These are phyloP conservation scores for Anthopleura xanthogrammica DNA, from an alignment of 92 coral and sea anemone genomes.

Conservation along the genomic window DNA sequence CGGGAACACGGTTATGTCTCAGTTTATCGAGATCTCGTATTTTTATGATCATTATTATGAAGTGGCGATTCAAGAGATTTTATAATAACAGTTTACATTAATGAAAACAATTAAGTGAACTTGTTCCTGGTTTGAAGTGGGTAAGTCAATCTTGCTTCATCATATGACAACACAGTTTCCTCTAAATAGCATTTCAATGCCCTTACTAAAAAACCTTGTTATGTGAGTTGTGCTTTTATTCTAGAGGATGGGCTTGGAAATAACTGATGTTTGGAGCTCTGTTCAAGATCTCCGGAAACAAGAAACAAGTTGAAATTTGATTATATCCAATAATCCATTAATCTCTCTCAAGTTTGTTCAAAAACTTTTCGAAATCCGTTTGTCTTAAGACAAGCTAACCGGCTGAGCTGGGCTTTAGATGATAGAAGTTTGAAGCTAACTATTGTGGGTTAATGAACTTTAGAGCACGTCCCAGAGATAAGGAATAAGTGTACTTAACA, in stretches of 20 bases:
- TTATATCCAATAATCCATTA: conserved; percentile 21
- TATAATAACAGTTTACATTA: neutral
- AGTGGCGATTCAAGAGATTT: conserved; percentile 1
- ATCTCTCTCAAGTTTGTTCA: conserved; percentile 7
- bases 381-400: neutral
- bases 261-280: neutral
- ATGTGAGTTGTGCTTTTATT: neutral
- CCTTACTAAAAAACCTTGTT: too few species aligned
- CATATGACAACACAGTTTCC: too few species aligned
- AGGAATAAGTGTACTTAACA: conserved; percentile 4
- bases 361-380: conserved; percentile 10
- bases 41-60: neutral
- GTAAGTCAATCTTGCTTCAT: neutral
- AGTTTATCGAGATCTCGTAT: neutral
- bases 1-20: neutral
- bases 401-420: conserved; percentile 12
- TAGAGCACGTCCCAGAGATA: conserved; percentile 11
- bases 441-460: conserved; percentile 7
- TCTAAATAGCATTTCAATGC: too few species aligned
- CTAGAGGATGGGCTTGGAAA: neutral
- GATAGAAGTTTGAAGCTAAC: conserved; percentile 20
- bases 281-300: conserved; percentile 14
- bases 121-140: neutral
- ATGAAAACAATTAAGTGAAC: neutral
- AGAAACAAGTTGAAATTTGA: conserved; percentile 14